A percentile compares a stretch with the other conserved stretches of the same genome.
These are phyloP conservation scores for Clamator glandarius DNA, from an alignment of 2,797 vertebrate genomes.

Conservation along the genomic window DNA sequence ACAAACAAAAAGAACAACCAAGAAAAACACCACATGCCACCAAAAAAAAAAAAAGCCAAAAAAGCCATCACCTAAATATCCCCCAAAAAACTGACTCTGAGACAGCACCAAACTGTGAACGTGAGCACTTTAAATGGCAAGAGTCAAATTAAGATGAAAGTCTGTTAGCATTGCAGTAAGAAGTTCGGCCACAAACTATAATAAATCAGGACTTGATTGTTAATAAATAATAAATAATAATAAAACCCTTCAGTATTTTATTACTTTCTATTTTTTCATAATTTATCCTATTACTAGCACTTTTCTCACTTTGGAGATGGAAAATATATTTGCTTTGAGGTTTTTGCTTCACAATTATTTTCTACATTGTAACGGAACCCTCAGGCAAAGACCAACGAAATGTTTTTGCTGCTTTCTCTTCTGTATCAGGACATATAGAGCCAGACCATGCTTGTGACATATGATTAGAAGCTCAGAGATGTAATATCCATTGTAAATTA, in stretches of 20 bases:
- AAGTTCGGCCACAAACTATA: background rate
- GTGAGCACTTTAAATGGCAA: background rate
- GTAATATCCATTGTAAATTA: background rate
- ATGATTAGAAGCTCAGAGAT: background rate
- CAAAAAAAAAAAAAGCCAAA: background rate
- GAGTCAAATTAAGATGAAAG: background rate
- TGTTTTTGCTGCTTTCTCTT: background rate
- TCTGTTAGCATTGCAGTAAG: background rate
- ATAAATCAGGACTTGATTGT: accelerated
- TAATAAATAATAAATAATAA: background rate
- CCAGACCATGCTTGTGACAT: background rate
- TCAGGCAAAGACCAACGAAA: background rate
- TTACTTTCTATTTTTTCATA: background rate
- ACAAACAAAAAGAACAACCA: background rate
- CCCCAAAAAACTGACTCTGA: background rate
- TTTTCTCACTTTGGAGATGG: background rate
- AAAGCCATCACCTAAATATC: too few species aligned
- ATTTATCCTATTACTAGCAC: background rate
- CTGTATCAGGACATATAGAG: background rate
- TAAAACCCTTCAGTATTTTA: background rate
- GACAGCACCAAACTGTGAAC: background rate
- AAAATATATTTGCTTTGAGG: background rate
- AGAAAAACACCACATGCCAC: accelerated
- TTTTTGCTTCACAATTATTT: background rate
- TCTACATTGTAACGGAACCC: background rate